Evolutionary conservation across 1,140 invertebrate genomes (phyloP).

Genomic region (Drosophila sucinea): DNA sequence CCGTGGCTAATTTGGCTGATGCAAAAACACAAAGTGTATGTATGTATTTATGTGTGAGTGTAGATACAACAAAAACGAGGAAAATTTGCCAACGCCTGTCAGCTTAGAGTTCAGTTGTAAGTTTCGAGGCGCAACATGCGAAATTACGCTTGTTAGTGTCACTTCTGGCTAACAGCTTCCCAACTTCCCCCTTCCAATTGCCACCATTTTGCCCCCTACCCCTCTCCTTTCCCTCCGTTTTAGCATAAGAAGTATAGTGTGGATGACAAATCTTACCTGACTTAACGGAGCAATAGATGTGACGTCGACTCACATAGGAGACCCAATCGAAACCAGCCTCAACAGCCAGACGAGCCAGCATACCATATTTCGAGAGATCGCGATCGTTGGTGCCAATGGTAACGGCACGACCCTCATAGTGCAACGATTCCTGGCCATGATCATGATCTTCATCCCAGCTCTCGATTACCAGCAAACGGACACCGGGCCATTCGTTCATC

Average conservation of each 20-base stretch:
- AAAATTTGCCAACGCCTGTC: slow-evolving; percentile 82
- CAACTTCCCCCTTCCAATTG: slow-evolving; percentile 1
- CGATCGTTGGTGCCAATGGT: slow-evolving; percentile 97
- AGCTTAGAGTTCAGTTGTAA: slow-evolving; percentile 69
- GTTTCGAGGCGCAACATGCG: slow-evolving; percentile 65
- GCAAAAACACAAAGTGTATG: slow-evolving; percentile 7
- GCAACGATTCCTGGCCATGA: slow-evolving; percentile 92
- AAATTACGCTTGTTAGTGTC: slow-evolving; percentile 82
- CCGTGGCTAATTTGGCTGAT: slow-evolving; percentile 69
- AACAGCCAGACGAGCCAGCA: slow-evolving; percentile 97
- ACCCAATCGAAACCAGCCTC: slow-evolving; percentile 99
- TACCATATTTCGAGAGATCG: slow-evolving; percentile 96
- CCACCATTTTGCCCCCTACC: slow-evolving; percentile 3
- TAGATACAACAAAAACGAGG: slow-evolving; percentile 31
- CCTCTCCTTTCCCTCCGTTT: slow-evolving; percentile 22
- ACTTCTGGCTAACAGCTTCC: slow-evolving; percentile 72
- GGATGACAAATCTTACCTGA: slow-evolving; percentile 89
- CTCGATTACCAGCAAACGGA: slow-evolving; percentile 95
- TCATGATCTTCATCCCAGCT: slow-evolving; percentile 96
- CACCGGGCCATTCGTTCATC: slow-evolving; percentile 98
- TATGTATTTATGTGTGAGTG: not conserved
- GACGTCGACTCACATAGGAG: slow-evolving; percentile 96
- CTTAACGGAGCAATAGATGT: slow-evolving; percentile 98
- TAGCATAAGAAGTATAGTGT: not conserved
- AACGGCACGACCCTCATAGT: slow-evolving; percentile 97